Percentiles rank a stretch among this genome's conserved stretches.
Evolutionary conservation across 2,797 vertebrate species (phyloP).

Genomic region (Crenuchus spilurus): DNA sequence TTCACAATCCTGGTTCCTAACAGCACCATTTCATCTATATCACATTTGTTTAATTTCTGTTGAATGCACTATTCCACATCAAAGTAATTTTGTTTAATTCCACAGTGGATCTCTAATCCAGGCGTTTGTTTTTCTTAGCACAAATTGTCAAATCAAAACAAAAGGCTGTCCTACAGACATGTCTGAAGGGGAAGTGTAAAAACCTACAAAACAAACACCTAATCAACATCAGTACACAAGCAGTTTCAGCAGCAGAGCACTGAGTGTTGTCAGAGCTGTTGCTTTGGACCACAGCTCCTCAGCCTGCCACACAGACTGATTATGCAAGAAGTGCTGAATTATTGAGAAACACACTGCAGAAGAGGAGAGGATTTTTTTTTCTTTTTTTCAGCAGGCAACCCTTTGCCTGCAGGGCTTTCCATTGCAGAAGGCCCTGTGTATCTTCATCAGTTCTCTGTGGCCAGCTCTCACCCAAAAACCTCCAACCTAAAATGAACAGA

Average conservation of each 20-base stretch:
- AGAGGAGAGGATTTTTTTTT: neutral
- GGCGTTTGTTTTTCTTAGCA: too few species aligned
- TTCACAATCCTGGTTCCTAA: too few species aligned
- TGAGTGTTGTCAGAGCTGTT: constrained; percentile 19
- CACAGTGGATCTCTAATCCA: too few species aligned
- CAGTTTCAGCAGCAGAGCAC: neutral
- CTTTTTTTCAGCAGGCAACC: constrained; percentile 21
- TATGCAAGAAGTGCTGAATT: constrained; percentile 42
- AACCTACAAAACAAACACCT: neutral
- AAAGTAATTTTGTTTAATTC: too few species aligned
- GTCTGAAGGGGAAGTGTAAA: neutral
- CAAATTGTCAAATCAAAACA: too few species aligned
- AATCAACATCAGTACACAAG: neutral
- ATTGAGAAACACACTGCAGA: constrained; percentile 30
- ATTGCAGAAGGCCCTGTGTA: constrained; percentile 9
- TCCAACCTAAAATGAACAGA: constrained; percentile 41
- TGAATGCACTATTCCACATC: too few species aligned
- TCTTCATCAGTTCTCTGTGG: constrained; percentile 1
- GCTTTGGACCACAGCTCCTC: constrained; percentile 4
- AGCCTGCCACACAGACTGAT: constrained; percentile 17
- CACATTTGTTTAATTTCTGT: too few species aligned
- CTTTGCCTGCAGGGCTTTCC: constrained; percentile 4
- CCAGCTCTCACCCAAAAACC: constrained; percentile 11
- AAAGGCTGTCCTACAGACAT: too few species aligned
- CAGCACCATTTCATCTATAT: too few species aligned